Conservation (phyloP, 2,888 invertebrate genomes). For the Tipula vernalis region DNA sequence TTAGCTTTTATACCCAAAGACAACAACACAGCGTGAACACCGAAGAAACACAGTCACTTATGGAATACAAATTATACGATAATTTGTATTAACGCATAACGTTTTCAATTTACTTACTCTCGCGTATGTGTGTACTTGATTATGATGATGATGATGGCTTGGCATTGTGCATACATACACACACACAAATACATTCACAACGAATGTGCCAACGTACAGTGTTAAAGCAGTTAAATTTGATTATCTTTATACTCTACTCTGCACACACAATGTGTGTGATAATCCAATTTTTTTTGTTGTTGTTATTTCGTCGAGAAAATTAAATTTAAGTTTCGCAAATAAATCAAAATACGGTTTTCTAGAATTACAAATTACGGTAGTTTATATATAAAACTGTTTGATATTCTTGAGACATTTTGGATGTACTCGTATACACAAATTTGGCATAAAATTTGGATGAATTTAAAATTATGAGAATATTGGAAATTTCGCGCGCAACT, state of each 20-base stretch:
- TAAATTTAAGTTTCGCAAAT: not conserved
- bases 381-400: not conserved
- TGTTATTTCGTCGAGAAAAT: not conserved
- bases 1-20: not conserved
- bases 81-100: not conserved
- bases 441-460: not conserved
- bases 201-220: not conserved
- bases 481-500: not conserved
- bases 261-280: not conserved
- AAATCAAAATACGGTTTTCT: not conserved
- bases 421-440: not conserved
- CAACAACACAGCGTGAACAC: not conserved
- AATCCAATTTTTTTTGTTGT: not conserved
- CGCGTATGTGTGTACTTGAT: not conserved
- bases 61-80: not conserved
- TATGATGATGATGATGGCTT: not conserved
- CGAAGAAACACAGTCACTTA: not conserved
- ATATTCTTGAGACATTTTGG: not conserved
- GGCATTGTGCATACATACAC: not conserved
- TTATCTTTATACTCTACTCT: not conserved
- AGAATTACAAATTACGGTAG: not conserved
- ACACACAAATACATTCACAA: not conserved
- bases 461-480: not conserved
- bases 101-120: not conserved
- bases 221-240: not conserved